Base-by-base conservation (phyloP, 1,140 invertebrate genomes). In the Galleria mellonella region DNA sequence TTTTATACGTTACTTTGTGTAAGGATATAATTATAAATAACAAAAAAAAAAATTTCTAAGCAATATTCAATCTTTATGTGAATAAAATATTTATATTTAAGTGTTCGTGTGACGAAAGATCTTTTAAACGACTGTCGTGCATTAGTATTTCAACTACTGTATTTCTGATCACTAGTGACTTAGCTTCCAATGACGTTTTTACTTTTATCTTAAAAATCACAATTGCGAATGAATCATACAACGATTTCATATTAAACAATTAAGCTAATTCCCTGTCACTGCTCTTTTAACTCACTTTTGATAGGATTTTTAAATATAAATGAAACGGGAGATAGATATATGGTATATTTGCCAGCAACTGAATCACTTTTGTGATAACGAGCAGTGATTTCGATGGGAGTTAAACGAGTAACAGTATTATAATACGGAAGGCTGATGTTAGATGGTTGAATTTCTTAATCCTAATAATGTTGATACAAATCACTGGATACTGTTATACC, bases 31-130 rank as follows among this genome's bases (percentile, higher is more conserved):
- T 57, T 65, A 52, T 63, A 70, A n/a, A n/a, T n/a, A n/a, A n/a
- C n/a, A n/a, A n/a, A n/a, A n/a, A n/a, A n/a, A n/a, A n/a, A 42
- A 57, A 55, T 64, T 61, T 63, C 41, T 74, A 72, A 79, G 72
- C 71, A 74, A 76, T 76, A 76, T 62, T 62, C 43, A 53, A 56
- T 50, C 53, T 57, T 61, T 43, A 54, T 41, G 37, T 55, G 35
- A 39, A 36, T 23, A 23, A 23, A 3, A 23, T 23, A 23, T 23
- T 23, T 23, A 23, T n/a, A n/a, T n/a, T 23, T 23, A 41, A 55
- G 52, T 52, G 51, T 46, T 48, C n/a, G 41, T 50, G 41, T 6
- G 17, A 3, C 2, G 6, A 23, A 6, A 3, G 17, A 23, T 23
- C 17, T 23, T 23, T 23, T 6, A 23, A 23, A 23, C 17, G 17